Evolutionary conservation across 2,888 invertebrate genomes (phyloP).

Genomic region (Ectemnius lituratus): DNA sequence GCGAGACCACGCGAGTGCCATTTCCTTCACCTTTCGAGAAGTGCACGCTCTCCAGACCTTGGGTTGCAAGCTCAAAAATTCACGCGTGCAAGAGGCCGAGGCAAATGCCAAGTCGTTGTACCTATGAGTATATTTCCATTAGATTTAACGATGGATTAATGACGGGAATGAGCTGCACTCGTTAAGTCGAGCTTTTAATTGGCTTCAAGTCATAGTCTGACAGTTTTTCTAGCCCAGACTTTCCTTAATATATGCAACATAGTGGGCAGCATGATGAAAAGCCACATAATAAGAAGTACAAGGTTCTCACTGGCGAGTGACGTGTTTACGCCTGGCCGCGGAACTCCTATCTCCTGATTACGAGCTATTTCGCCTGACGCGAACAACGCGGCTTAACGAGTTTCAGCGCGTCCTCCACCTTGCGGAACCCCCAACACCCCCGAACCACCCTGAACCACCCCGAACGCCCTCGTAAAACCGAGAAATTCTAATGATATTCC

Average conservation of each 20-base stretch:
- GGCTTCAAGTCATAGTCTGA: no score
- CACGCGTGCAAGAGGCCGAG: no score
- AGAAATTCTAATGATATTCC: constrained; percentile 6
- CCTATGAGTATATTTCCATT: no score
- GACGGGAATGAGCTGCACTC: no score
- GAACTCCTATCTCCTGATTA: constrained; percentile 2
- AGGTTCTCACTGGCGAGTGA: constrained; percentile 5
- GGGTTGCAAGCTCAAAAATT: no score
- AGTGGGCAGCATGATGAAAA: no score
- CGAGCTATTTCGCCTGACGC: constrained; percentile 4
- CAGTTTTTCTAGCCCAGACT: no score
- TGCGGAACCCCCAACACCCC: background rate
- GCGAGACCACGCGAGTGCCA: constrained; percentile 50
- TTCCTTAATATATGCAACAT: no score
- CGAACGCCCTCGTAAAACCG: background rate
- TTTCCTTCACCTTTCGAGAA: background rate
- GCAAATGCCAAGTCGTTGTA: no score
- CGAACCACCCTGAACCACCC: background rate
- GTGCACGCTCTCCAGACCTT: no score
- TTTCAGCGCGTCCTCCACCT: background rate
- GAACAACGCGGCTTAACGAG: constrained; percentile 5
- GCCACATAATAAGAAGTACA: background rate
- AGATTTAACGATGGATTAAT: no score
- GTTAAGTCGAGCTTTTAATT: no score
- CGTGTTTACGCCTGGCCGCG: constrained; percentile 8